These are phyloP conservation scores for Manacus vitellinus DNA, from an alignment of 2,113 vertebrate species.

Conservation along the genomic window DNA sequence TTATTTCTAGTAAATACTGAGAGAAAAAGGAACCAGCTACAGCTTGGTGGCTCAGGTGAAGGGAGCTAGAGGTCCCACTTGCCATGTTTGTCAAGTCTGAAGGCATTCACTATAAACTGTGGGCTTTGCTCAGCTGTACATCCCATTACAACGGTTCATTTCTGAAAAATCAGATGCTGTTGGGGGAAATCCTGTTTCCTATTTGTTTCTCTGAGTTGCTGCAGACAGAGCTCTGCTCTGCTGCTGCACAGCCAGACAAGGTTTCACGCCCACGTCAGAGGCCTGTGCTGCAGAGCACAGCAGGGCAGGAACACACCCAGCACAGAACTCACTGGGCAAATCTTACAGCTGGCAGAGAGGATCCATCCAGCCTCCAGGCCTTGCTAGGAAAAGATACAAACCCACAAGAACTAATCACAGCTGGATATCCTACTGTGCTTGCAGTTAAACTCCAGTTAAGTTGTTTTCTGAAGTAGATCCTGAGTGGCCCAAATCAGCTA, in stretches of 20 bases:
- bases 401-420: not conserved
- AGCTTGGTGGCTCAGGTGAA: not conserved
- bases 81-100: not conserved
- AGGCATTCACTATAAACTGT: not conserved
- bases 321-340: not conserved
- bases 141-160: not conserved
- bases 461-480: not conserved
- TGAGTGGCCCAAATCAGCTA: not conserved
- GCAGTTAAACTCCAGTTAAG: not conserved
- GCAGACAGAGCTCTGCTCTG: not conserved
- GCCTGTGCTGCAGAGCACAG: not conserved
- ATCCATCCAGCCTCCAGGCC: not conserved
- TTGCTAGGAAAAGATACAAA: not conserved
- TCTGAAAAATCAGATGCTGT: not conserved
- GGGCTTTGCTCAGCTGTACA: not conserved
- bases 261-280: not conserved
- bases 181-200: conserved; percentile 47
- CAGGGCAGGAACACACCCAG: accelerated
- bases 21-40: not conserved
- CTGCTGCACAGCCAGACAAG: accelerated
- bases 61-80: not conserved
- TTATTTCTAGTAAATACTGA: not conserved
- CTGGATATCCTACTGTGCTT: not conserved
- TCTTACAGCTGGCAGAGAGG: not conserved
- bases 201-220: not conserved